Evolutionary conservation across 2,797 vertebrate species (phyloP).

Genomic region (Gallinago stenura): DNA sequence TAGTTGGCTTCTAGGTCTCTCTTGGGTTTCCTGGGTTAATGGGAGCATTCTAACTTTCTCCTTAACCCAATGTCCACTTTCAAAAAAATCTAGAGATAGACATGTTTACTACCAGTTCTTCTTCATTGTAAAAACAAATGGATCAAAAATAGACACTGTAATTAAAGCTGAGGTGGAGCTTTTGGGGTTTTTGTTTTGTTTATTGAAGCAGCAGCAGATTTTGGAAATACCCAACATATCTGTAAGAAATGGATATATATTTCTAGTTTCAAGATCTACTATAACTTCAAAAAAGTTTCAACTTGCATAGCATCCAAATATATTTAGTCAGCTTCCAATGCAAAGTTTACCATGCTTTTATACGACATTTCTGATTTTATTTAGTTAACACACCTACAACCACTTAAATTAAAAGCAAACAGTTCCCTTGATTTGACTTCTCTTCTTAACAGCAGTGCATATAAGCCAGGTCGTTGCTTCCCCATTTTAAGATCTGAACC

Average conservation of each 20-base stretch:
- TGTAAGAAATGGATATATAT: background rate
- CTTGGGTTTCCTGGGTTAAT: background rate
- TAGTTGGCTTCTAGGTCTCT: background rate
- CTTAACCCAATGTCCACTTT: background rate
- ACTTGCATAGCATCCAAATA: background rate
- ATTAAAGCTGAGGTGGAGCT: background rate
- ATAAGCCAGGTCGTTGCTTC: background rate
- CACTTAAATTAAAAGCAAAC: background rate
- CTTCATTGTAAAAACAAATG: background rate
- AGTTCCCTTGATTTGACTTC: background rate
- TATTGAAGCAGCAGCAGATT: background rate
- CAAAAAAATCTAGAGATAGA: background rate
- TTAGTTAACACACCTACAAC: background rate
- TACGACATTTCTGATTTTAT: background rate
- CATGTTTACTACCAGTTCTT: background rate
- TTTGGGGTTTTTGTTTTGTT: too few relatives aligned
- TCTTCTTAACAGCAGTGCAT: background rate
- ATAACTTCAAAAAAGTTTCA: background rate
- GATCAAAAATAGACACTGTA: background rate
- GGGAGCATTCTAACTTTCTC: background rate
- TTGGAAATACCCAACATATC: background rate
- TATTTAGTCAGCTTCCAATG: background rate
- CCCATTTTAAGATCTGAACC: background rate
- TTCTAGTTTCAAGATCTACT: background rate
- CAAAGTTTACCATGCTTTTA: background rate